Evolutionary conservation across 2,888 invertebrate genomes (phyloP), one percentile per base, ranked within the genome.

Genomic region (Strigamia crassipes): DNA sequence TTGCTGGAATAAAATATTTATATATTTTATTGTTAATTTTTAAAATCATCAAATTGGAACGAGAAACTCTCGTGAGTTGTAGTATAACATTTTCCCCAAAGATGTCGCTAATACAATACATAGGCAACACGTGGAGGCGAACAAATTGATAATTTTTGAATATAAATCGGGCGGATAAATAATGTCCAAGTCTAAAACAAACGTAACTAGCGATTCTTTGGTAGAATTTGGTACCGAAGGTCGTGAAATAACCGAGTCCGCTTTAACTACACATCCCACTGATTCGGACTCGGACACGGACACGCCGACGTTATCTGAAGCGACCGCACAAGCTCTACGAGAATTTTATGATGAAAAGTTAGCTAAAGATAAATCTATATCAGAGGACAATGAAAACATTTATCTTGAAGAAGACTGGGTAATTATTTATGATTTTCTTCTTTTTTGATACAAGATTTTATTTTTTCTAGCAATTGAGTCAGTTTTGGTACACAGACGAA

Each of bases 401-500:
- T 4, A 6, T 15, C 10, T 66, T 6, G 66, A 66, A 10, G 66
- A 66, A 66, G 66, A 66, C 31, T 66, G 66, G 66, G 66, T 66
- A 66, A 66, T 27, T 18, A 61, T 9, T 51, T 4, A 51, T 51
- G 6, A 61, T 61, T 21, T 23, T 21, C 2, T 18, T 21, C 10
- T 61, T 21, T 61, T 61, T 21, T 18, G 61, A 18, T 18, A 15
- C 2, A 5, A 23, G 3, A 18, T 23, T 5, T 61, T 23, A 21
- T 6, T 6, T 73, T 84, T 89, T 90, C 10, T 88, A 96, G 97
- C 96, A 98, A 95, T 89, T 98, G 61, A 97, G 97, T 86, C 98
- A 98, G 89, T 98, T 99, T 89, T 99, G 98, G 98, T 99, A 99
- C 86, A 92, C 94, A 86, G 92, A 94, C 61, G 87, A 90, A 3